Evolutionary conservation across 1,140 invertebrate genomes (phyloP), one percentile per base, ranked within the genome.

Genomic region (Drosophila pandora): DNA sequence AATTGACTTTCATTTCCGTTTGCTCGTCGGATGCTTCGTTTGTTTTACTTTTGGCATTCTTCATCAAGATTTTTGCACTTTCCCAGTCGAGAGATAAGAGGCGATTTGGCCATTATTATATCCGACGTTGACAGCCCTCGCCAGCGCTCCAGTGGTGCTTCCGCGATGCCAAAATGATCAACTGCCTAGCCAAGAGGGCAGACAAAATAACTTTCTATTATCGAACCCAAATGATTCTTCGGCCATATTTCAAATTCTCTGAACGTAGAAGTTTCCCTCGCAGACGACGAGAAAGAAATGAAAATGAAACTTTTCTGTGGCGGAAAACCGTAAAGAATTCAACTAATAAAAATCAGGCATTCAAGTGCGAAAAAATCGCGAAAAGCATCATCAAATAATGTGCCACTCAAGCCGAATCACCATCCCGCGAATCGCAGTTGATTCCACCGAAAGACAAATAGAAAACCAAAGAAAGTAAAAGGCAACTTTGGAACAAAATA

Each of bases 361-460:
- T 90, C 89, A 90, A 90, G 89, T 90, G 89, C 89, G 89, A 90
- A 90, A 90, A 90, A 90, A 90, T 90, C 89, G 81, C 84, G 89
- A 89, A 88, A 88, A 89, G 84, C 84, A 84, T 89, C 84, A 89
- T 89, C 84, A 89, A 89, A 89, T 89, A 89, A 89, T 89, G 83
- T 88, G 84, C 84, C 85, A 89, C 84, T 84, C 84, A 84, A 84
- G 64, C 79, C 69, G 76, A 62, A 76, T 74, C 71, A 55, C 63
- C 50, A 50, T 30, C 52, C 71, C 45, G 32, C 41, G 48, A 43
- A 48, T 47, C 58, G 76, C 39, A 55, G 39, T 62, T 50, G 56
- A 60, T 47, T 69, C 60, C 52, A 45, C 52, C 50, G 65, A 88
- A 87, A 88, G 83, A 88, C 84, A 88, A 88, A 88, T 88, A 83